Base-by-base conservation (phyloP, 2,888 invertebrate species). In the Crocallis elinguaria region DNA sequence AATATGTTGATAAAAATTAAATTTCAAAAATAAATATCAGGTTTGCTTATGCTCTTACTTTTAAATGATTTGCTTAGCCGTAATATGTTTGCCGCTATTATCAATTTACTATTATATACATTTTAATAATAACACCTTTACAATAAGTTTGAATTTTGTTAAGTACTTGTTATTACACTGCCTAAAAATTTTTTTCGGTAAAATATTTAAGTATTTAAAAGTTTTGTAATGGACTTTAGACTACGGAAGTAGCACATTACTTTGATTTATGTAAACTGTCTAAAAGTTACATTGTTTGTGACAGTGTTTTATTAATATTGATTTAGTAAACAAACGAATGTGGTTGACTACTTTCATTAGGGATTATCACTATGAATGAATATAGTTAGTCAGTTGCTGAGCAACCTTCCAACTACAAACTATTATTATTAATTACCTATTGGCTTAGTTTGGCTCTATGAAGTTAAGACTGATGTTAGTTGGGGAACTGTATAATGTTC, bases 401-500 rank as follows among this genome's bases (percentile, higher is more conserved):
- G 50, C 50, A 43, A 50, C 50, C 9, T 21, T 16, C 16, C 43
- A 37, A 44, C 49, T 43, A 43, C 50, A 43, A 49, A 49, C 49
- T 49, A 13, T 37, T 37, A 48, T 48, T 48, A 41, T 41, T 49
- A 21, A 41, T 33, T 11, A 19, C 14, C 32, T 39, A 48, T 49
- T 23, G 42, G 16, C 49, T 43, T 16, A 37, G 43, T 12, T 23
- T 23, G 23, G 37, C 32, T 42, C 42, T 16, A 14, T 33, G 16
- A 9, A 36, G 36, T 42, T 36, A 36, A 30, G 27, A 33, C 33
- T 29, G n/a, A 49, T 33, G 27, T 27, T 35, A 21, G 41, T 21
- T 19, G 35, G 41, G 14, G n/a, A 33, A 23, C 23, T 32, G 38
- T 45, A 38, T 33, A 16, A 16, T 17, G 4, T 23, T 12, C n/a